These are phyloP conservation scores for Himalopsyche kuldschensis DNA, from an alignment of 2,888 invertebrate genomes.

Conservation along the genomic window DNA sequence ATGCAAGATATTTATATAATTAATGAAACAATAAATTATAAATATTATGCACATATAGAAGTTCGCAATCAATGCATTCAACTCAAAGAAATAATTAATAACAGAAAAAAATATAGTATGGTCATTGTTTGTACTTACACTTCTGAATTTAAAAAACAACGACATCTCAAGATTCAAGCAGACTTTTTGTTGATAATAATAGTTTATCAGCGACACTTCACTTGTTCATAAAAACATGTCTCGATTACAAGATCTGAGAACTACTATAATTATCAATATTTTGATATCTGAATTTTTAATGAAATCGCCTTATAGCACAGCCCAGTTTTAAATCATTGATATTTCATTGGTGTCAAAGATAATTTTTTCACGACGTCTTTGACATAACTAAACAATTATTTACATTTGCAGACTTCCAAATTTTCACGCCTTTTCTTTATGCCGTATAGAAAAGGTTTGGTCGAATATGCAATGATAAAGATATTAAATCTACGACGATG, in stretches of 20 bases:
- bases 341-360: neutral
- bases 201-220: neutral
- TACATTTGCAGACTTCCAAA: neutral
- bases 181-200: neutral
- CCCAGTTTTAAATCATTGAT: neutral
- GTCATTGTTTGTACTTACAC: constrained; percentile 48
- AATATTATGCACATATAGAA: too few relatives aligned
- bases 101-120: neutral
- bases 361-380: neutral
- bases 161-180: constrained; percentile 47
- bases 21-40: too few relatives aligned
- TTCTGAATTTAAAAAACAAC: constrained; percentile 59
- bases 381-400: neutral
- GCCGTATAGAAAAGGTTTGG: neutral
- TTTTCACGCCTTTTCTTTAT: neutral
- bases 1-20: too few relatives aligned
- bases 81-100: neutral
- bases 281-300: neutral
- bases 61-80: neutral
- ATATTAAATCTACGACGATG: neutral
- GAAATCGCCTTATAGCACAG: neutral
- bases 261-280: neutral
- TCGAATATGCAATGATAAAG: neutral
- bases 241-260: neutral
- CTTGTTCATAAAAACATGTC: neutral